These are phyloP conservation scores for Amiota mariae DNA, from an alignment of 2,888 invertebrate genomes.

Conservation along the genomic window DNA sequence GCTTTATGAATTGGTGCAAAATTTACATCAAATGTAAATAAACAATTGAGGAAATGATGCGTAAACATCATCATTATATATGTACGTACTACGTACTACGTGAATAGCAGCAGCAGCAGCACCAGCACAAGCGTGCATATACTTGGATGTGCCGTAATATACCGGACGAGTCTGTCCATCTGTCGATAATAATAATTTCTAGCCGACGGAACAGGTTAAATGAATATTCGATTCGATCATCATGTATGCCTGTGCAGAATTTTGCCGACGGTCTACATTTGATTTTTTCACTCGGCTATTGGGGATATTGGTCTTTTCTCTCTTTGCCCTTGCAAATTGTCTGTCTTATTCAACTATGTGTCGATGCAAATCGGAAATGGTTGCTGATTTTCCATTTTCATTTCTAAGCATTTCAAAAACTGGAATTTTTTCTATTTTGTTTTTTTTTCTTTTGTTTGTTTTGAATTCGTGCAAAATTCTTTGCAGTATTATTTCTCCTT, in stretches of 20 bases:
- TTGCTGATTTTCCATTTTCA: neutral
- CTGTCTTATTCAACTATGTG: neutral
- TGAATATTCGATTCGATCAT: neutral
- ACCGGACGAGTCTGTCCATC: neutral
- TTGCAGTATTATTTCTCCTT: too few relatives aligned
- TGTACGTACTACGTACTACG: neutral
- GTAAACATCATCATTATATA: slow-evolving; percentile 26
- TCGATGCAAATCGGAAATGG: neutral
- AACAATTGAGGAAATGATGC: slow-evolving; percentile 23
- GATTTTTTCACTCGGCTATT: neutral
- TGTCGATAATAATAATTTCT: neutral
- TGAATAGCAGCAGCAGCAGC: neutral
- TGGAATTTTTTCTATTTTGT: too few relatives aligned
- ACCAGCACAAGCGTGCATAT: neutral
- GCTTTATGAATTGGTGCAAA: neutral
- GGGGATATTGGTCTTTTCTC: neutral
- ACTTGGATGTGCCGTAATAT: neutral
- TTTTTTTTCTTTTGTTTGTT: too few relatives aligned
- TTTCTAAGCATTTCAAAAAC: neutral
- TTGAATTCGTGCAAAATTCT: too few relatives aligned
- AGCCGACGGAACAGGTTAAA: neutral
- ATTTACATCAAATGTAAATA: slow-evolving; percentile 21
- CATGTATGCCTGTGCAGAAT: neutral
- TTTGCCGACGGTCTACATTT: slow-evolving; percentile 27
- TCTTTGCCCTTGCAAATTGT: neutral